Base-by-base conservation (phyloP, 1,140 invertebrate species). In the Tetragonula clypearis region DNA sequence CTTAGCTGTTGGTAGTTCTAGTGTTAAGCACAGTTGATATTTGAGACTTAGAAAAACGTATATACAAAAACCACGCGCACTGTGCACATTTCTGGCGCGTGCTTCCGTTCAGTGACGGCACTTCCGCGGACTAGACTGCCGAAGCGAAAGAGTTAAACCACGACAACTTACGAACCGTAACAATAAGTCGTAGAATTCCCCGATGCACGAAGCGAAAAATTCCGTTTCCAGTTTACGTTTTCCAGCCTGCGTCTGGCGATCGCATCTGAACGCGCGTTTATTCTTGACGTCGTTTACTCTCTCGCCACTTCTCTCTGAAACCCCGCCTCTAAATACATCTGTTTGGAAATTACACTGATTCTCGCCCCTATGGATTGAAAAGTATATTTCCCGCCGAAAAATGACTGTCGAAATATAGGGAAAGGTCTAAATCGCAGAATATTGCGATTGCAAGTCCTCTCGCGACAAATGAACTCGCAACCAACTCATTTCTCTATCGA, bases 191-290 rank as follows among this genome's bases (percentile, higher is more conserved):
- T 72, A 35, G 35, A 35, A 35, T 30, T 58, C 72, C 35, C 17
- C 0, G 11, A 21, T 26, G 19, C 4, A 35, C 21, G 49, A 30
- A 9, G 23, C 30, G 35, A 0, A 4, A 41, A n/a, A 72, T 72
- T 49, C 55, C 1, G 19, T 19, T 19, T 30, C 35, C 30, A 21
- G 74, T 75, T 75, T 75, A 58, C 74, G 8, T 58, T 75, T 3
- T 21, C 74, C 26, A 21, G 30, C 15, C 8, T 35, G 35, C 74
- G 55, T 75, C 69, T 17, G 41, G 55, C 26, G 26, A 21, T 53
- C 74, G 35, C 74, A 75, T 75, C 53, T 75, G 74, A 30, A 26
- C 3, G 30, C 74, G 9, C 26, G 55, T 56, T 75, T 75, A 75
- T 75, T 75, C 26, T 75, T 58, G 23, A 58, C 74, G 9, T 58